These are phyloP conservation scores for Aphelocoma coerulescens DNA, from an alignment of 2,113 vertebrate genomes.

Conservation along the genomic window DNA sequence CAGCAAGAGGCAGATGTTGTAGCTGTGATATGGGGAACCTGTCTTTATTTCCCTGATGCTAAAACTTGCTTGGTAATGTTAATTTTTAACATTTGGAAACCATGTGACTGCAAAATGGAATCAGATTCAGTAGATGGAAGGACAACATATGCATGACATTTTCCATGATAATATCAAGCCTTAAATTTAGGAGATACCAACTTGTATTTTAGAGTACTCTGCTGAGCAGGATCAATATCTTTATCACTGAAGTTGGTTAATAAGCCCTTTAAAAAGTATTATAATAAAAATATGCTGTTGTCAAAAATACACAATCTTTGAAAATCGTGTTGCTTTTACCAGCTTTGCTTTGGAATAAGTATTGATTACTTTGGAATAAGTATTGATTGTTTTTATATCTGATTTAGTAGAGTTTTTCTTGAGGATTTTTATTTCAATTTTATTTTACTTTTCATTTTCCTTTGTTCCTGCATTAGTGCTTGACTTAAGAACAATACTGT, in stretches of 20 bases:
- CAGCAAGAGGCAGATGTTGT: accelerated
- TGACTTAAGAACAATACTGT: not conserved
- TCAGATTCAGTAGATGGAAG: not conserved
- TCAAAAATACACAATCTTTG: not conserved
- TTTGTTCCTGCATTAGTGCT: not conserved
- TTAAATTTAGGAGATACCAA: not conserved
- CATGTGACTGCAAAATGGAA: not conserved
- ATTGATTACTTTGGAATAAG: not conserved
- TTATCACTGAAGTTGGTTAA: not conserved
- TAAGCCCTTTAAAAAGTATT: not conserved
- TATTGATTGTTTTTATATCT: not conserved
- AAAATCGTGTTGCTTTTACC: not conserved
- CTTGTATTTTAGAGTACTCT: not conserved
- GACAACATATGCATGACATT: not conserved
- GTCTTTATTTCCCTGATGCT: not conserved
- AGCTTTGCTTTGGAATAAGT: not conserved
- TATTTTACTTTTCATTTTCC: not conserved
- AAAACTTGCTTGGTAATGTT: not conserved
- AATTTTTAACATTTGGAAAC: not conserved
- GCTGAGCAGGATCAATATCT: not conserved
- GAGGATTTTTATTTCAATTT: not conserved
- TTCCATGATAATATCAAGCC: not conserved
- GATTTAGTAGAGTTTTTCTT: not conserved
- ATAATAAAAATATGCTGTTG: not conserved
- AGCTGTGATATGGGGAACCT: not conserved